Conservation (phyloP, 2,888 invertebrate species). For the Troides helena region DNA sequence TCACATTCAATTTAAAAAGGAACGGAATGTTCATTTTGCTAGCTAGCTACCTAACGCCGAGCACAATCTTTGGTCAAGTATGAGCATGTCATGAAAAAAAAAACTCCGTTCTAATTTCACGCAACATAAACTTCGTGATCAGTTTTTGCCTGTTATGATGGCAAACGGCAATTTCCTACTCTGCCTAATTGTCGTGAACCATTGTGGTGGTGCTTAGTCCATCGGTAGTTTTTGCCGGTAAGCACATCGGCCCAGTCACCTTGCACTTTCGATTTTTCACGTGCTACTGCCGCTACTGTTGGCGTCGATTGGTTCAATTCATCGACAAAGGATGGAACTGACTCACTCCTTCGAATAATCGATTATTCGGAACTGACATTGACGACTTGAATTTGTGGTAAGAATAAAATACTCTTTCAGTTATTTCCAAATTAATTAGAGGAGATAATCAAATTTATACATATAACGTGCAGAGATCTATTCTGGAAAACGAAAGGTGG, state of each 20-base stretch:
- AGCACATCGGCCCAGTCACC: constrained; percentile 58
- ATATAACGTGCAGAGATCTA: too few species aligned
- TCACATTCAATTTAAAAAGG: constrained; percentile 21
- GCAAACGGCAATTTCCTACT: constrained; percentile 69
- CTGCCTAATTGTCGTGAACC: constrained; percentile 56
- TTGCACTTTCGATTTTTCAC: constrained; percentile 70
- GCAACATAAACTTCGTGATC: constrained; percentile 71
- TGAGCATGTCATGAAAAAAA: constrained; percentile 37
- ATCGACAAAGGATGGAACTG: constrained; percentile 4
- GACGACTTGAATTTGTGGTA: neutral
- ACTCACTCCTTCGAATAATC: constrained; percentile 10
- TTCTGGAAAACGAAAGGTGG: too few species aligned
- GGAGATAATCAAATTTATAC: neutral
- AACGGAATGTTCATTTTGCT: constrained; percentile 10
- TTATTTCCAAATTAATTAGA: neutral
- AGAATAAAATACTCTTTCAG: neutral
- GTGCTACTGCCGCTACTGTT: constrained; percentile 38
- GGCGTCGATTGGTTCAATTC: constrained; percentile 27
- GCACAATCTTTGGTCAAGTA: constrained; percentile 33
- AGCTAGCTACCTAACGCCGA: constrained; percentile 23
- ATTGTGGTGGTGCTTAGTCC: constrained; percentile 57
- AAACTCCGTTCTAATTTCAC: constrained; percentile 69
- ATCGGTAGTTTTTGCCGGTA: constrained; percentile 57
- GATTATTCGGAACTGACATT: constrained; percentile 5
- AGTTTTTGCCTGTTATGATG: constrained; percentile 70